These are phyloP conservation scores for Tragopan temminckii DNA, from an alignment of 2,797 vertebrate species.

Conservation along the genomic window DNA sequence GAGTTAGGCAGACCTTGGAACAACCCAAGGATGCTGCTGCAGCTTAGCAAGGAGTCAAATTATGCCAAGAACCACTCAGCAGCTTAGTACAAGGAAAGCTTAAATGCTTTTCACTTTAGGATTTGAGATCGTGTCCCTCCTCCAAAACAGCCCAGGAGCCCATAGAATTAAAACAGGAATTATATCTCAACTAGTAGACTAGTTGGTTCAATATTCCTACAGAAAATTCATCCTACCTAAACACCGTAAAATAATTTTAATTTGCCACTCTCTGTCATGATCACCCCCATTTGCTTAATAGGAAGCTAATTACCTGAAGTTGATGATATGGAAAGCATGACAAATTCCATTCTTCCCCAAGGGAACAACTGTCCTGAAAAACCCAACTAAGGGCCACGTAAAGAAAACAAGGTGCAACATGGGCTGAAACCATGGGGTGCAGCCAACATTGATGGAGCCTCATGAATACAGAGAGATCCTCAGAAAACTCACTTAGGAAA, in stretches of 20 bases:
- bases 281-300: neutral
- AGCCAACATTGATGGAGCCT: neutral
- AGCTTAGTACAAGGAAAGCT: neutral
- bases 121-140: neutral
- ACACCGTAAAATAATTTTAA: neutral
- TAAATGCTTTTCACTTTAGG: neutral
- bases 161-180: neutral
- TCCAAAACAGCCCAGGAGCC: neutral
- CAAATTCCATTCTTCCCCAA: neutral
- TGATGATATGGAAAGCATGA: neutral
- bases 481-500: neutral
- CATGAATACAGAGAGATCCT: neutral
- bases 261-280: neutral
- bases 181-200: neutral
- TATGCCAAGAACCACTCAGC: neutral
- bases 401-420: neutral
- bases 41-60: neutral
- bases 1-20: neutral
- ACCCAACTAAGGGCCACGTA: neutral
- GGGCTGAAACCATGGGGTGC: neutral
- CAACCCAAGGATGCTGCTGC: neutral
- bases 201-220: neutral
- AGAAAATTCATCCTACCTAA: neutral
- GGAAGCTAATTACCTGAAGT: neutral
- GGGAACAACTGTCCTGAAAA: neutral